Evolutionary conservation across 2,113 vertebrate genomes (phyloP).

Genomic region (Tenebrosternarchus preto): DNA sequence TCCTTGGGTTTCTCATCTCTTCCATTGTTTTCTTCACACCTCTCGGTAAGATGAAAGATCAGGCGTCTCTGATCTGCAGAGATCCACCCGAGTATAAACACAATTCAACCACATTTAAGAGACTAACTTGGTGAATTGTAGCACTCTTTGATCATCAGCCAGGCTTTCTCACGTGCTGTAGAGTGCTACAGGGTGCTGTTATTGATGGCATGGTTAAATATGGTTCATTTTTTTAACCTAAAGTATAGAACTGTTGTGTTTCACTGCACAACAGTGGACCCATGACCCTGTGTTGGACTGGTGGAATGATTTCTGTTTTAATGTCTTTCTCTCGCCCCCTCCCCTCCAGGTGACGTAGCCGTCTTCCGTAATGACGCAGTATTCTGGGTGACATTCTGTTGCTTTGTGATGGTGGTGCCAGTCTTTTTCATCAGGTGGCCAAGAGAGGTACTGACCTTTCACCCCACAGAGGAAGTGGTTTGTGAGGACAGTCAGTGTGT

Average conservation of each 20-base stretch:
- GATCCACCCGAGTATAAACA: no score
- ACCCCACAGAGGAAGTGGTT: not conserved
- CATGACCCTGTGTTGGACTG: no score
- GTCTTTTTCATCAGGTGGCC: conserved; percentile 84
- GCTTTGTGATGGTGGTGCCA: conserved; percentile 77
- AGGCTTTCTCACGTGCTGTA: no score
- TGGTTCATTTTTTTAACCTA: no score
- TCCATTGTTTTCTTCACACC: conserved; percentile 84
- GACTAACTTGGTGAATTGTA: no score
- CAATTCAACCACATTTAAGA: no score
- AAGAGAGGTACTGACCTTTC: conserved; percentile 78
- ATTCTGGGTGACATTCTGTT: conserved; percentile 89
- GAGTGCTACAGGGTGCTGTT: no score
- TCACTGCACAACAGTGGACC: no score
- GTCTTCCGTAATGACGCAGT: conserved; percentile 80
- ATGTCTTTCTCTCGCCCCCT: not conserved
- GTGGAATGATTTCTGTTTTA: not conserved
- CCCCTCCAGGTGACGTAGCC: conserved; percentile 77
- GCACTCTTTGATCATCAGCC: no score
- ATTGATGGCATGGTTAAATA: no score
- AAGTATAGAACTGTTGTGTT: no score
- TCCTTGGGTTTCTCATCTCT: conserved; percentile 83
- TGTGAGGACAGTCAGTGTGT: not conserved
- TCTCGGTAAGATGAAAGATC: conserved; percentile 78
- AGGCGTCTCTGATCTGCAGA: no score